Conservation (phyloP, 2,113 vertebrate genomes). For the Dermatemys mawii region DNA sequence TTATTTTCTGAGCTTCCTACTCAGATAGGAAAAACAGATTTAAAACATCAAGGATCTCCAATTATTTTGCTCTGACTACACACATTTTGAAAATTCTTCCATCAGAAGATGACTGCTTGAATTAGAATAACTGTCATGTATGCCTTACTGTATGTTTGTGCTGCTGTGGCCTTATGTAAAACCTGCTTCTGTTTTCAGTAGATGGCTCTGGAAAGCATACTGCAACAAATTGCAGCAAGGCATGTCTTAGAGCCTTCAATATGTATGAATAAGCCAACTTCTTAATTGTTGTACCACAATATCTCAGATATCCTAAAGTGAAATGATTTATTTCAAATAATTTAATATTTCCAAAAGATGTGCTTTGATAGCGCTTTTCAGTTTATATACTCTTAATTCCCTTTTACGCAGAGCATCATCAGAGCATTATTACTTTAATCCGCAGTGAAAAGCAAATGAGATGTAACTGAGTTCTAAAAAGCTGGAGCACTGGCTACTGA, state of each 20-base stretch:
- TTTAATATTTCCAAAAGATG: not conserved
- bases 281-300: not conserved
- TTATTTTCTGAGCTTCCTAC: not conserved
- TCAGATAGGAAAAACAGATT: not conserved
- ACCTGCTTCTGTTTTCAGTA: not conserved
- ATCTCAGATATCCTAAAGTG: not conserved
- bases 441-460: not conserved
- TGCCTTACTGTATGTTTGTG: not conserved
- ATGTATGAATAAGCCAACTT: not conserved
- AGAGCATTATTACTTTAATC: not conserved
- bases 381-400: not conserved
- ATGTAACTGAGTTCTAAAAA: not conserved
- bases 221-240: rapidly evolving
- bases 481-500: not conserved
- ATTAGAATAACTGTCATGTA: not conserved
- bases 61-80: not conserved
- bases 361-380: not conserved
- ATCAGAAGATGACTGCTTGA: not conserved
- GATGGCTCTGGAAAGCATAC: not conserved
- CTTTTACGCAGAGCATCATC: not conserved
- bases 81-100: not conserved
- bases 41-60: not conserved
- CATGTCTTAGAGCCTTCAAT: not conserved
- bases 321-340: not conserved
- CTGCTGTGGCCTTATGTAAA: rapidly evolving